A percentile compares a stretch with the other conserved stretches of the same genome.
phyloP scores from a whole-genome alignment of 2,113 vertebrate species.

The Rhinolophus sinicus region DNA sequence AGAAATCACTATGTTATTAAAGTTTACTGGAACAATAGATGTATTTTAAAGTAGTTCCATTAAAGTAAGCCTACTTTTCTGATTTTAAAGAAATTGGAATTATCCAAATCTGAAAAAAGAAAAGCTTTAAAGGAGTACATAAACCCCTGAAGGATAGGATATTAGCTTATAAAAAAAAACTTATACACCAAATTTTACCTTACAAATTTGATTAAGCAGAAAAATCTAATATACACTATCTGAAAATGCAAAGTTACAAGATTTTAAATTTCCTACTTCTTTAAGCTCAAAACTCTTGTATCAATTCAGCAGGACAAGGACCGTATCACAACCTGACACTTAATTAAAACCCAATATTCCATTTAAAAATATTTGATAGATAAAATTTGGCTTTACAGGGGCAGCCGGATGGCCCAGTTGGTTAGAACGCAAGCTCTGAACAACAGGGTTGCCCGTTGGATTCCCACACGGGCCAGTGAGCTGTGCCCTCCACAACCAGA shows the following conservation, averaged over 20 bases:
- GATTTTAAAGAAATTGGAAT: slow-evolving; percentile 20
- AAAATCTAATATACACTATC: slow-evolving; percentile 26
- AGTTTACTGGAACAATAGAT: neutral
- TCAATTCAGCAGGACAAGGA: neutral
- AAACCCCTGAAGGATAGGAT: neutral
- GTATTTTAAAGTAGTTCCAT: slow-evolving; percentile 13
- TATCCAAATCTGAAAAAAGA: neutral
- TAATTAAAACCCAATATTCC: neutral
- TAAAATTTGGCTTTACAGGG: neutral
- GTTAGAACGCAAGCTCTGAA: no score
- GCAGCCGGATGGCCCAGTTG: no score
- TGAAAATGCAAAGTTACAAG: slow-evolving; percentile 7
- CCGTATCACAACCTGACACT: neutral
- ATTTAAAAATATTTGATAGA: slow-evolving; percentile 54
- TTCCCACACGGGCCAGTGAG: no score
- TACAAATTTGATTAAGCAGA: slow-evolving; percentile 37
- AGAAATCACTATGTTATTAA: slow-evolving; percentile 18
- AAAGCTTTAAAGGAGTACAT: neutral
- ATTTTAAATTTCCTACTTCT: slow-evolving; percentile 45
- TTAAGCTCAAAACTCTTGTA: slow-evolving; percentile 14
- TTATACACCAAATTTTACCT: slow-evolving; percentile 22
- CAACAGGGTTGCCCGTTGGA: no score
- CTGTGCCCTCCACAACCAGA: no score
- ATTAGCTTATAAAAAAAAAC: slow-evolving; percentile 30
- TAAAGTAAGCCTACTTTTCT: slow-evolving; percentile 5